Percentiles rank a stretch among this genome's conserved stretches.
Conservation (phyloP, 2,113 vertebrate species). For the Carlito syrichta region DNA sequence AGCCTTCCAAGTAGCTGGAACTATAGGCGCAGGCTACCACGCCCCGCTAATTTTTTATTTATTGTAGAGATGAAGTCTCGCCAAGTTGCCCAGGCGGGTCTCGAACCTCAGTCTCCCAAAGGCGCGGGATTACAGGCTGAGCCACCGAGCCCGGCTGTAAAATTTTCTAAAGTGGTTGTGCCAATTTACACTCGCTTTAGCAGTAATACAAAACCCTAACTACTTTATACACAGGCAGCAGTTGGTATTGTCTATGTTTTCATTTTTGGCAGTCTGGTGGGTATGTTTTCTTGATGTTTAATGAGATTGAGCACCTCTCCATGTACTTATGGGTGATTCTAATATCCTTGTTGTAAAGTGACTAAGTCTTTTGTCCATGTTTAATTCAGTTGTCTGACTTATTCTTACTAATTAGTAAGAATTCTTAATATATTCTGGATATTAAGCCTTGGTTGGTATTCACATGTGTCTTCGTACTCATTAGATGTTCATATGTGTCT, state of each 20-base stretch:
- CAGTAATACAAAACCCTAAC: background rate
- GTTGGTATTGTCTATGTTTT: background rate
- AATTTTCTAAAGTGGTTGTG: background rate
- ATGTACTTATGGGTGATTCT: background rate
- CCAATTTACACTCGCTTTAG: background rate
- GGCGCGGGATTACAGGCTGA: no score
- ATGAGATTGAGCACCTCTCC: background rate
- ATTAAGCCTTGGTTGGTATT: background rate
- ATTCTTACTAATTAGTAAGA: background rate
- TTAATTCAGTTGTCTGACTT: background rate
- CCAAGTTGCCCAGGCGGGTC: no score
- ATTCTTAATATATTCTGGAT: background rate
- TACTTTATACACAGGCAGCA: background rate
- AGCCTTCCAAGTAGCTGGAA: no score
- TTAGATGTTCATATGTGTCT: background rate
- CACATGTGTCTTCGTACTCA: no score
- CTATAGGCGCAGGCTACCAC: no score
- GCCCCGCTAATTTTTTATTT: no score
- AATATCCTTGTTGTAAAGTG: background rate
- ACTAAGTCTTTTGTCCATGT: background rate
- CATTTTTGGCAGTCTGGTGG: background rate
- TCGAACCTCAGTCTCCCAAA: no score
- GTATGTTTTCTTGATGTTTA: background rate
- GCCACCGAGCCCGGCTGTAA: no score
- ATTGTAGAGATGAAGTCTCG: no score